These are phyloP conservation scores for Sterna hirundo DNA, from an alignment of 2,113 vertebrate species.

Conservation along the genomic window DNA sequence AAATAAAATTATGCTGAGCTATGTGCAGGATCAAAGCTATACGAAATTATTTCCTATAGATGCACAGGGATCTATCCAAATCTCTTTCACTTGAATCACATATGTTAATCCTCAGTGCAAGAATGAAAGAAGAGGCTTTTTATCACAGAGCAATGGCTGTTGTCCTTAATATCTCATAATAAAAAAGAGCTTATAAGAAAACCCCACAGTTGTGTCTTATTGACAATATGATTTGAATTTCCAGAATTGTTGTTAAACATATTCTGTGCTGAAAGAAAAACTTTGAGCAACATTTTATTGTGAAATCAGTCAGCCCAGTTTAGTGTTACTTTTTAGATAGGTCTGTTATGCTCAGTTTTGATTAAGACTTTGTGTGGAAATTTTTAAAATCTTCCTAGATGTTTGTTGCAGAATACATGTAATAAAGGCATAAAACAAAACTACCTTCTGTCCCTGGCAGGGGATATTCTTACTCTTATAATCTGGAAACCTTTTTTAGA, in stretches of 20 bases:
- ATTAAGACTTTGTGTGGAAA: neutral
- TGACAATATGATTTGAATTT: neutral
- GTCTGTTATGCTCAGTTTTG: neutral
- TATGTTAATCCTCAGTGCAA: neutral
- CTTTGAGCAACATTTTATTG: neutral
- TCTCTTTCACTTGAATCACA: neutral
- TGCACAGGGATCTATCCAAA: neutral
- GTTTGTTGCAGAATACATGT: neutral
- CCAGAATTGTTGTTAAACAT: neutral
- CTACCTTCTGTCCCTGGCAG: neutral
- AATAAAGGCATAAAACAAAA: neutral
- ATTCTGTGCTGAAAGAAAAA: neutral
- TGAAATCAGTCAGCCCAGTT: neutral
- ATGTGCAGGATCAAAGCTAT: neutral
- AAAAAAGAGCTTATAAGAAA: neutral
- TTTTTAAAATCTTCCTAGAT: neutral
- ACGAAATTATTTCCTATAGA: neutral
- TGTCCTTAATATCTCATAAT: neutral
- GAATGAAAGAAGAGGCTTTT: neutral
- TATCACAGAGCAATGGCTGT: neutral
- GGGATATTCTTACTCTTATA: neutral
- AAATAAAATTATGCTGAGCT: neutral
- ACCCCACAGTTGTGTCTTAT: neutral
- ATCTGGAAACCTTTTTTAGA: neutral
- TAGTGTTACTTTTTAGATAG: neutral